Conservation (phyloP, 2,888 invertebrate genomes). For the Elegia similella region DNA sequence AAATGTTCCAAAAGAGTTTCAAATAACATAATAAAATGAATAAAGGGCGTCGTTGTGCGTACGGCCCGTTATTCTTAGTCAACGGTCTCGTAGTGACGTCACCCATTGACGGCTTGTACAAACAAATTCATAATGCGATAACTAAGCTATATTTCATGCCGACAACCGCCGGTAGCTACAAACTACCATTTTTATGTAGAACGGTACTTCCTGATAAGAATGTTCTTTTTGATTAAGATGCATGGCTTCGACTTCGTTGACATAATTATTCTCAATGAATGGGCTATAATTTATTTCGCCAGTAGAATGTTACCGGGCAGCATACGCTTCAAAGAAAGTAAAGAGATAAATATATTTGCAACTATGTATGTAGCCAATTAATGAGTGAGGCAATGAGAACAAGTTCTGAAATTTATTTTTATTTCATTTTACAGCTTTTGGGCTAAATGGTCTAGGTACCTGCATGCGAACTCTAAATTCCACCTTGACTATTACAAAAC, state of each 20-base stretch:
- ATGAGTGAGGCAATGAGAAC: neutral
- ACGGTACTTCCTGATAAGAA: conserved; percentile 35
- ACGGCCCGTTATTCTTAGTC: conserved; percentile 45
- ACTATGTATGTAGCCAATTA: neutral
- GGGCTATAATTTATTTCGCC: neutral
- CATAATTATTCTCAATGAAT: conserved; percentile 28
- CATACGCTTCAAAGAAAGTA: no score
- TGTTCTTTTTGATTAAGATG: conserved; percentile 34
- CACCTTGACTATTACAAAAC: neutral
- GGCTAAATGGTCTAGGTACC: no score
- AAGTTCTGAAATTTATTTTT: neutral
- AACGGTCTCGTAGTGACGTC: conserved; percentile 43
- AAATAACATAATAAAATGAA: conserved; percentile 7
- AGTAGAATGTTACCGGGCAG: no score
- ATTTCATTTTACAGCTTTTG: no score
- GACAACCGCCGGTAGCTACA: conserved; percentile 30
- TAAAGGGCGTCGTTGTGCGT: conserved; percentile 20
- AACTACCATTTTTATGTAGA: conserved; percentile 23
- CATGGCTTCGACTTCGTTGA: conserved; percentile 32
- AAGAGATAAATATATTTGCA: neutral
- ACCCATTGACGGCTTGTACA: conserved; percentile 49
- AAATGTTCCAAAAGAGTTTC: neutral
- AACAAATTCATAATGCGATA: conserved; percentile 37
- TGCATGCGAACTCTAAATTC: no score
- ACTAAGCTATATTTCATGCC: conserved; percentile 40